Percentiles rank a stretch among this genome's conserved stretches.
Conservation (phyloP, 2,888 invertebrate genomes). For the Phasia obesa region DNA sequence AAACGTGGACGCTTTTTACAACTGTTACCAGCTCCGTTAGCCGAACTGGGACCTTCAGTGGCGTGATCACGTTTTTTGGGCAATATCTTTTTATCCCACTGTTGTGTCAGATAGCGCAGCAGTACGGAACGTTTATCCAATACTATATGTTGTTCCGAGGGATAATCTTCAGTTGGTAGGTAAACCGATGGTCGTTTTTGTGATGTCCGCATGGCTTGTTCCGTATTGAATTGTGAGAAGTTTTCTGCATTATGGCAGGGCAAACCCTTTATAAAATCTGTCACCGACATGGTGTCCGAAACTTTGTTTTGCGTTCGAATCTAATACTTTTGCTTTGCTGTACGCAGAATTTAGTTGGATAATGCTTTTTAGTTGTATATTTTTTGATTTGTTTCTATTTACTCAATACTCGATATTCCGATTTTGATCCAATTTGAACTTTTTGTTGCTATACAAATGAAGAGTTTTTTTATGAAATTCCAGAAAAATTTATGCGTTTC, state of each 20-base stretch:
- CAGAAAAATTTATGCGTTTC: slow-evolving; percentile 39
- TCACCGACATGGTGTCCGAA: slow-evolving; percentile 85
- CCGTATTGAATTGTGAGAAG: slow-evolving; percentile 94
- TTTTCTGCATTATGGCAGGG: slow-evolving; percentile 95
- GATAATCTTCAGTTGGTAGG: slow-evolving; percentile 95
- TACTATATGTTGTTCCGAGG: slow-evolving; percentile 97
- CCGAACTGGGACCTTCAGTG: slow-evolving; percentile 69
- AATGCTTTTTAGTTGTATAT: not conserved
- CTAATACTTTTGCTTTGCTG: not conserved
- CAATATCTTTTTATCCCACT: slow-evolving; percentile 94
- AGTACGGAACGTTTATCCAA: slow-evolving; percentile 97
- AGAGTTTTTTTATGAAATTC: slow-evolving; percentile 2
- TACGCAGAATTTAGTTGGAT: not conserved
- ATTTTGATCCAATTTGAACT: not conserved
- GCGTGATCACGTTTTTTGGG: slow-evolving; percentile 80
- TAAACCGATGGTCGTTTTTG: slow-evolving; percentile 95
- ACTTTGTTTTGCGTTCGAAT: not conserved
- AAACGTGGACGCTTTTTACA: slow-evolving; percentile 81
- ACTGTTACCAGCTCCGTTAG: slow-evolving; percentile 72
- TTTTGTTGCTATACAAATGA: slow-evolving; percentile 4
- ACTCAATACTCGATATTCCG: not conserved
- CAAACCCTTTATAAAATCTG: slow-evolving; percentile 94
- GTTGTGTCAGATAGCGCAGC: slow-evolving; percentile 95
- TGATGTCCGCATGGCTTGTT: slow-evolving; percentile 90
- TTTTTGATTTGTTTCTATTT: not conserved